Evolutionary conservation across 2,888 invertebrate species (phyloP).

Genomic region (Microplitis manilae): DNA sequence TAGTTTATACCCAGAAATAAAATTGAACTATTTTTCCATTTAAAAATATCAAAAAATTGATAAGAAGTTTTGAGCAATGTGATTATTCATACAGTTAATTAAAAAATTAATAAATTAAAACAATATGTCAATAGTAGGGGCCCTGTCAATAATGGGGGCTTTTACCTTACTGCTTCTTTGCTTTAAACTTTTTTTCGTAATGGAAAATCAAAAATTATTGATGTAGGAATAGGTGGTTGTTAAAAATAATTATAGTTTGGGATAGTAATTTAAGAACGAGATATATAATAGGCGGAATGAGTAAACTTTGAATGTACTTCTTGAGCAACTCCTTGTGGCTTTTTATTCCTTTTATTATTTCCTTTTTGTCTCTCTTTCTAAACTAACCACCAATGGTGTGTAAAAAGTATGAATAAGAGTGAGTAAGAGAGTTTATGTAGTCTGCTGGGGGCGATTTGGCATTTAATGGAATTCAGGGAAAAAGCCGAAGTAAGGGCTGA

Average conservation of each 20-base stretch:
- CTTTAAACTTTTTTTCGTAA: too few relatives aligned
- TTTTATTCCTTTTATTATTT: conserved; percentile 30
- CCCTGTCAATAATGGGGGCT: too few relatives aligned
- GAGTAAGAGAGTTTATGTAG: conserved; percentile 27
- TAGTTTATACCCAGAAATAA: too few relatives aligned
- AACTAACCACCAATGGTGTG: conserved; percentile 2
- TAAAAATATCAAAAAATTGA: too few relatives aligned
- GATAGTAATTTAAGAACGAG: not conserved
- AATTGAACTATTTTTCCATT: too few relatives aligned
- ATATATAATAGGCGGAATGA: not conserved
- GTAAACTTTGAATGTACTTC: conserved; percentile 11
- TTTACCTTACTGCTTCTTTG: too few relatives aligned
- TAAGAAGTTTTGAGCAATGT: too few relatives aligned
- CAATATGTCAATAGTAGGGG: too few relatives aligned
- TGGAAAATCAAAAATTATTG: not conserved
- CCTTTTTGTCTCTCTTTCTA: conserved; percentile 8
- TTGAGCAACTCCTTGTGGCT: conserved; percentile 36
- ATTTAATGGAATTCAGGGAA: conserved; percentile 51
- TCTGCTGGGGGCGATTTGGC: conserved; percentile 34
- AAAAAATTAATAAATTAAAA: too few relatives aligned
- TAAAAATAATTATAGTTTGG: not conserved
- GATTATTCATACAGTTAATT: too few relatives aligned
- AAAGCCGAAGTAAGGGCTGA: conserved; percentile 34
- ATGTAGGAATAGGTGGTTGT: not conserved
- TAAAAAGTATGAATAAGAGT: not conserved